Base-by-base conservation (phyloP, 2,888 invertebrate species). In the Apamea monoglypha region DNA sequence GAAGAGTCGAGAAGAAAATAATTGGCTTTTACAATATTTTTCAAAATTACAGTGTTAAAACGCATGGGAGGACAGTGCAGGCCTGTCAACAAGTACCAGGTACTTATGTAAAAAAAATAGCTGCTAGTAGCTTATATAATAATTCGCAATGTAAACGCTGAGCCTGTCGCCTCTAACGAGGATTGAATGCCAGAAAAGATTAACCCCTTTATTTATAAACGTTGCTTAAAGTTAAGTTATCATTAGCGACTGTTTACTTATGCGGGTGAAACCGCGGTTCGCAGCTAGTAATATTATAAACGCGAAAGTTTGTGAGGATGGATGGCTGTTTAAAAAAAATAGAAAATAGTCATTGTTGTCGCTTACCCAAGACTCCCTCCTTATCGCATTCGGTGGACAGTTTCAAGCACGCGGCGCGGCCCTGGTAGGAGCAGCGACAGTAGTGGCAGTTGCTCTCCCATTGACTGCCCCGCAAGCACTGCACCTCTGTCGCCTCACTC, bases 381-480 rank as follows among this genome's bases (percentile, higher is more conserved):
- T 76, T 79, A 53, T 88, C 88, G 66, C 93, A 93, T 69, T 74
- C 4, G 85, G 77, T 36, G 25, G 83, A 68, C 75, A 90, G 87
- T 81, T 90, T 90, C 59, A 84, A 66, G 79, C 95, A 95, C 61
- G 91, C 84, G 0, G 95, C 93, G 18, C 90, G 80, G 1, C 95
- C 95, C 0, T 87, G 81, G 7, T 90, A 86, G 0, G 93, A 92
- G 80, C 95, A 95, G 25, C 90, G 90, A 78, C 95, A 95, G 61
- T 74, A 81, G 72, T 95, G 93, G 69, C 95, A 95, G 82, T 93
- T 93, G 87, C 94, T 95, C 68, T 92, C 90, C 95, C 95, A 95
- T 82, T 93, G 92, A 50, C 91, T 94, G 21, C 94, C 94, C 0
- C 92, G 89, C 21, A 92, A 83, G 72, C 95, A 95, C 79, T 95